Evolutionary conservation across 2,113 vertebrate species (phyloP).

Genomic region (Chrysochloris asiatica): DNA sequence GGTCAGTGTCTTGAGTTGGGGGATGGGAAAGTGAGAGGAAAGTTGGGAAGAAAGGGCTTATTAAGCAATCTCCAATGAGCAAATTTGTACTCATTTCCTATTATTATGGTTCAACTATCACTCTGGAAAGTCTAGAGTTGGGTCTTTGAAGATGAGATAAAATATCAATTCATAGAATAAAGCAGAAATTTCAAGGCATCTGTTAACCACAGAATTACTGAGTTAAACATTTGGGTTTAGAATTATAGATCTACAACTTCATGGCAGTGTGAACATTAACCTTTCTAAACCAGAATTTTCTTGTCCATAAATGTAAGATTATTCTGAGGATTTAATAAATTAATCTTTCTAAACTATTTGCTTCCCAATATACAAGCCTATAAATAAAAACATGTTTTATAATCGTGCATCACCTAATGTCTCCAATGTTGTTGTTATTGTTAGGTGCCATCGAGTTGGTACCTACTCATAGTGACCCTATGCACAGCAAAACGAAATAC

Average conservation of each 20-base stretch:
- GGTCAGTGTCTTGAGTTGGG: neutral
- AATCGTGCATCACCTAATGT: too few species aligned
- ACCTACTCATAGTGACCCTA: too few species aligned
- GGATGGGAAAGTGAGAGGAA: neutral
- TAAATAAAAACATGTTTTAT: neutral
- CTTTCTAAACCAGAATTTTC: neutral
- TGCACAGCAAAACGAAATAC: too few species aligned
- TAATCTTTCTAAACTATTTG: neutral
- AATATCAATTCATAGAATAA: neutral
- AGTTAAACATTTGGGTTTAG: neutral
- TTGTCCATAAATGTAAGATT: neutral
- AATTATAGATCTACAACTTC: neutral
- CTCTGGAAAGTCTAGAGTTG: neutral
- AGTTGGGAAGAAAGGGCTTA: neutral
- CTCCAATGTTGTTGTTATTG: too few species aligned
- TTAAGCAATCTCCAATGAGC: neutral
- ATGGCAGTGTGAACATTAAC: neutral
- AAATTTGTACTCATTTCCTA: neutral
- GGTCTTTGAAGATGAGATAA: neutral
- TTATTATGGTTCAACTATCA: neutral
- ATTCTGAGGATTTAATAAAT: neutral
- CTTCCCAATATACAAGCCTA: neutral
- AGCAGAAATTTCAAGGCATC: neutral
- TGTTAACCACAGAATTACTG: neutral
- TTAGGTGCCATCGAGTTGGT: too few species aligned